Base-by-base conservation (phyloP, 2,888 invertebrate species). In the Smittia sp. region DNA sequence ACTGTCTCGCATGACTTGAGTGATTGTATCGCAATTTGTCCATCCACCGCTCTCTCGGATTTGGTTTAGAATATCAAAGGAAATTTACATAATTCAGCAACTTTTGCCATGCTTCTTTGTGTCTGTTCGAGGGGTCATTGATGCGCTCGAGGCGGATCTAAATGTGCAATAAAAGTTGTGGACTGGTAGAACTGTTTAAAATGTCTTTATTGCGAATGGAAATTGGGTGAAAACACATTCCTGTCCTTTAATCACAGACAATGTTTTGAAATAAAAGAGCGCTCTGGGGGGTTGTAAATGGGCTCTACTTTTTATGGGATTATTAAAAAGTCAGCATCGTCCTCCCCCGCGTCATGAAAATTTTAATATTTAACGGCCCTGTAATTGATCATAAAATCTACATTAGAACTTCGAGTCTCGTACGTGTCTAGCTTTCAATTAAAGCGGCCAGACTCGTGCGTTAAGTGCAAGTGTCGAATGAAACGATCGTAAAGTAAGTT, bases 21-120 rank as follows among this genome's bases (percentile, higher is more conserved):
- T 46, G 46, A 46, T 46, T 46, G 46, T n/a, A 46, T 46, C 46
- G 58, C 58, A 58, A 58, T 58, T 58, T 58, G 58, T 58, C 58
- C 18, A 58, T 20, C 9, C 18, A 58, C 22, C 18, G 18, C 22
- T 58, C 58, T 58, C 58, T 9, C 22, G 20, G 15, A 18, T 20
- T 58, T 20, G 18, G 3, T 58, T 58, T 18, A 22, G 58, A 58
- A 58, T 58, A 58, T 58, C 22, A 58, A 20, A 58, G 22, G 22
- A 58, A 9, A 20, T 18, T 18, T 58, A 22, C 58, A 58, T 58
- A 58, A 58, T 58, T 58, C 2, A 52, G 15, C 13, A 39, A 39
- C 39, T 39, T 39, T n/a, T n/a, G n/a, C n/a, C n/a, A n/a, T 32
- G 32, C 32, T 3, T 32, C 32, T 32, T 32, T 32, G 32, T 32